Percentiles rank a stretch among this genome's conserved stretches.
These are phyloP conservation scores for Acrossocheilus wenchowensis DNA, from an alignment of 2,797 vertebrate species.

Conservation along the genomic window DNA sequence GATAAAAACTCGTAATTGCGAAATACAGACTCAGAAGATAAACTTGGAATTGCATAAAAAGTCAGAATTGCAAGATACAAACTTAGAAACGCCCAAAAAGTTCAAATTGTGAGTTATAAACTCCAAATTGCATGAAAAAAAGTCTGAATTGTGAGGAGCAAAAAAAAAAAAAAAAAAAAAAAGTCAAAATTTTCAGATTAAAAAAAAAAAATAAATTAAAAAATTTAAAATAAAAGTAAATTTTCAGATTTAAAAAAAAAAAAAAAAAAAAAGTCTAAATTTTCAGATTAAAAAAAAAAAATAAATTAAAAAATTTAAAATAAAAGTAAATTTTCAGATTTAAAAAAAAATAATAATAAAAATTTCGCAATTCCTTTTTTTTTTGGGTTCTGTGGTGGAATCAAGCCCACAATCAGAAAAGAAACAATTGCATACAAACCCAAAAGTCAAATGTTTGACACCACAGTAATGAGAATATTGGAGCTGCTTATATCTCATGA, in stretches of 20 bases:
- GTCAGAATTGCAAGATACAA: neutral
- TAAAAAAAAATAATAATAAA: too few relatives aligned
- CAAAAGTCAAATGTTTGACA: neutral
- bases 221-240: too few relatives aligned
- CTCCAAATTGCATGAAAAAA: neutral
- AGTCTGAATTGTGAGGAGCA: neutral
- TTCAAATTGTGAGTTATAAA: neutral
- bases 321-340: too few relatives aligned
- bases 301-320: too few relatives aligned
- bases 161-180: neutral
- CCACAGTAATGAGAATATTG: neutral
- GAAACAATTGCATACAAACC: neutral
- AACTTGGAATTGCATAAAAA: neutral
- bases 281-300: too few relatives aligned
- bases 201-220: too few relatives aligned
- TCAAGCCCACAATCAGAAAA: neutral
- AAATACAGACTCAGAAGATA: neutral
- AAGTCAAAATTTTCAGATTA: neutral
- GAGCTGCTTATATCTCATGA: neutral
- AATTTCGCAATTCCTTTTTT: too few relatives aligned
- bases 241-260: neutral
- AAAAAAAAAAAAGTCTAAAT: too few relatives aligned
- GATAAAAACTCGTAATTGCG: neutral
- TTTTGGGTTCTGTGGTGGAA: neutral
- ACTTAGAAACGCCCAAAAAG: neutral